phyloP scores from a whole-genome alignment of 2,797 vertebrate genomes.

The Mormyrus hasselquistii region DNA sequence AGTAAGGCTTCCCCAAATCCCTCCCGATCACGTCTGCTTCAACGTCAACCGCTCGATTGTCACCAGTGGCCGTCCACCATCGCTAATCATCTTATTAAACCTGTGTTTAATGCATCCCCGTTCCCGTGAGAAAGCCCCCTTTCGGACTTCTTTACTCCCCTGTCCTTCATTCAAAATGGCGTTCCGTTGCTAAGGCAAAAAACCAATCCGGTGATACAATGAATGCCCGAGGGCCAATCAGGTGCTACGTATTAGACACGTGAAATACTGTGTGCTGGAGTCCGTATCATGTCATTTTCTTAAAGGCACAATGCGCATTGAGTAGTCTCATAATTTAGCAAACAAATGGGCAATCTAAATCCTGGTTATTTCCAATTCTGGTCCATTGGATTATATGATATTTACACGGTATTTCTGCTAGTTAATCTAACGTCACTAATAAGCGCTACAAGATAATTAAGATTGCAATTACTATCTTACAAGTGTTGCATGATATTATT shows the following conservation, averaged over 20 bases:
- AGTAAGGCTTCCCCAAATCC: conserved; percentile 32
- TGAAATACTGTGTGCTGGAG: conserved; percentile 32
- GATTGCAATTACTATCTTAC: background rate
- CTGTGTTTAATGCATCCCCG: background rate
- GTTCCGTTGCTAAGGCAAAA: conserved; percentile 54
- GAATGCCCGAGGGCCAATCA: conserved; percentile 52
- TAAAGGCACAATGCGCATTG: conserved; percentile 14
- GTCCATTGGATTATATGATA: background rate
- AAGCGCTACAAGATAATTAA: background rate
- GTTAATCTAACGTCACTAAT: background rate
- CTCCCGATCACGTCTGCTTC: conserved; percentile 23
- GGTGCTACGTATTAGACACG: conserved; percentile 61
- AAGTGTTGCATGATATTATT: background rate
- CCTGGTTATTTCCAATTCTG: background rate
- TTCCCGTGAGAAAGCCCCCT: conserved; percentile 30
- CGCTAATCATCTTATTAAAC: background rate
- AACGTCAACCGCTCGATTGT: background rate
- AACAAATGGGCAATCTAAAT: background rate
- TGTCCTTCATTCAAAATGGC: conserved; percentile 60
- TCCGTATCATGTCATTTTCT: conserved; percentile 3
- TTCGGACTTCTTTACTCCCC: conserved; percentile 45
- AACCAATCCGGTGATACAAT: conserved; percentile 58
- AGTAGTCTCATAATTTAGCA: background rate
- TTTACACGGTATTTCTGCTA: background rate
- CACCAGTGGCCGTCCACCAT: background rate